A percentile compares a stretch with the other conserved stretches of the same genome.
These are phyloP conservation scores for Spicauda simplicius DNA, from an alignment of 2,888 invertebrate species.

Conservation along the genomic window DNA sequence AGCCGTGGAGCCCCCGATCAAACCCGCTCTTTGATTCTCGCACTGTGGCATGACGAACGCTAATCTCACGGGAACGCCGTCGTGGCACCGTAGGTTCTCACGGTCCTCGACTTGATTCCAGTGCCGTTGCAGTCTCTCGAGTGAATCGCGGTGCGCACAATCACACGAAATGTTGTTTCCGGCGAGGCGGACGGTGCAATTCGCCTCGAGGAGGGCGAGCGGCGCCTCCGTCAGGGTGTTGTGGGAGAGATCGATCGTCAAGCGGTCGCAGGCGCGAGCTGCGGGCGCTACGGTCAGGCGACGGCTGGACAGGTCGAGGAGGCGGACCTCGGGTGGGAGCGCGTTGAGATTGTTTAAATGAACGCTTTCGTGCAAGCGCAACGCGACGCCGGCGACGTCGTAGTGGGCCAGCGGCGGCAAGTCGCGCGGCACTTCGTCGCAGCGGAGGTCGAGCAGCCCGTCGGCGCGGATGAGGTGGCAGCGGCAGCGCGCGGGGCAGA, in stretches of 20 bases:
- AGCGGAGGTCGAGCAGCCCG: too few relatives aligned
- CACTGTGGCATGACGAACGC: constrained; percentile 47
- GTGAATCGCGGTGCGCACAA: constrained; percentile 40
- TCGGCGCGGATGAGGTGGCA: too few relatives aligned
- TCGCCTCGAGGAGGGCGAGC: constrained; percentile 26
- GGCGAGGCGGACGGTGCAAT: constrained; percentile 40
- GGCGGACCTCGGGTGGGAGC: constrained; percentile 38
- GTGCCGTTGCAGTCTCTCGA: constrained; percentile 33
- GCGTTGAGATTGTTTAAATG: neutral
- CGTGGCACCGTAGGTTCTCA: constrained; percentile 39
- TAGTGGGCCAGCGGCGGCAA: too few relatives aligned
- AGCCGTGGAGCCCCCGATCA: neutral
- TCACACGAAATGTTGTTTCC: constrained; percentile 48
- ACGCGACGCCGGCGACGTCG: neutral
- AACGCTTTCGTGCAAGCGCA: constrained; percentile 8
- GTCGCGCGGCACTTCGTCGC: too few relatives aligned
- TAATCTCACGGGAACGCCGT: constrained; percentile 29
- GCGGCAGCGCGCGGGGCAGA: too few relatives aligned
- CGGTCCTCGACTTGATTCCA: constrained; percentile 41
- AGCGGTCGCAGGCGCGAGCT: constrained; percentile 11
- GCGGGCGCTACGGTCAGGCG: neutral
- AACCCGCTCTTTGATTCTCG: constrained; percentile 41
- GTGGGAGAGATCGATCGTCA: constrained; percentile 41
- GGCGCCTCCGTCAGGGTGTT: constrained; percentile 43
- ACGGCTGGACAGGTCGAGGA: constrained; percentile 36